Evolutionary conservation across 1,140 invertebrate genomes (phyloP).

Genomic region (Trissolcus basalis): DNA sequence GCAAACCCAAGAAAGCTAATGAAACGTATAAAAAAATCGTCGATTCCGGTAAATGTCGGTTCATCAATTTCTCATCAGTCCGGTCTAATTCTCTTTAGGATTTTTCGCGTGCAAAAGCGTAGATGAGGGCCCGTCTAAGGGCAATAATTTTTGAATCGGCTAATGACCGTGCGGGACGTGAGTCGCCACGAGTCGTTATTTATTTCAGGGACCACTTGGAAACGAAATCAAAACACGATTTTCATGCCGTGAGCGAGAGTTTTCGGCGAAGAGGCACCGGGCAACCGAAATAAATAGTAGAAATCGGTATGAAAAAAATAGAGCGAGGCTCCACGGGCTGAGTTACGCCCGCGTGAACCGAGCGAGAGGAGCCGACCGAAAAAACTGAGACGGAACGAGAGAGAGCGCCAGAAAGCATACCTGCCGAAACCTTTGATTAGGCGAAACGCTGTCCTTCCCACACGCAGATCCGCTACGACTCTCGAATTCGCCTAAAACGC

Average conservation of each 20-base stretch:
- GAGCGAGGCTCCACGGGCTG: conserved; percentile 23
- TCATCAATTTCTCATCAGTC: conserved; percentile 54
- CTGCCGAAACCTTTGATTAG: conserved; percentile 75
- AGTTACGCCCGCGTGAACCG: conserved; percentile 66
- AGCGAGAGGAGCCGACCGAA: no score
- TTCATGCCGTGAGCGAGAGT: conserved; percentile 35
- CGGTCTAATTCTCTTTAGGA: neutral
- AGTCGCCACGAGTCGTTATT: conserved; percentile 35
- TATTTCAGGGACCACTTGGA: conserved; percentile 35
- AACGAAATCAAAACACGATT: conserved; percentile 56
- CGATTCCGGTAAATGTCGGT: conserved; percentile 26
- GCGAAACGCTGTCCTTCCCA: conserved; percentile 72
- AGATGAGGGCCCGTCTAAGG: conserved; percentile 2
- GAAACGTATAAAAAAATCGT: conserved; percentile 3
- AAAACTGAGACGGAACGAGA: no score
- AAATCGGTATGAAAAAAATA: conserved; percentile 1
- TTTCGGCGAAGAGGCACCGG: conserved; percentile 51
- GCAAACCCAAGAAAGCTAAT: neutral
- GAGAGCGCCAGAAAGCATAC: conserved; percentile 42
- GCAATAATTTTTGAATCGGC: conserved; percentile 51
- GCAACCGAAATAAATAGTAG: conserved; percentile 48
- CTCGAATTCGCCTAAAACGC: conserved; percentile 70
- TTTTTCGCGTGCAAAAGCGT: conserved; percentile 42
- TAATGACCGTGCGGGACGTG: conserved; percentile 40
- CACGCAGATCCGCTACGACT: conserved; percentile 69